Base-by-base conservation (phyloP, 2,797 vertebrate species). In the Mustela erminea region DNA sequence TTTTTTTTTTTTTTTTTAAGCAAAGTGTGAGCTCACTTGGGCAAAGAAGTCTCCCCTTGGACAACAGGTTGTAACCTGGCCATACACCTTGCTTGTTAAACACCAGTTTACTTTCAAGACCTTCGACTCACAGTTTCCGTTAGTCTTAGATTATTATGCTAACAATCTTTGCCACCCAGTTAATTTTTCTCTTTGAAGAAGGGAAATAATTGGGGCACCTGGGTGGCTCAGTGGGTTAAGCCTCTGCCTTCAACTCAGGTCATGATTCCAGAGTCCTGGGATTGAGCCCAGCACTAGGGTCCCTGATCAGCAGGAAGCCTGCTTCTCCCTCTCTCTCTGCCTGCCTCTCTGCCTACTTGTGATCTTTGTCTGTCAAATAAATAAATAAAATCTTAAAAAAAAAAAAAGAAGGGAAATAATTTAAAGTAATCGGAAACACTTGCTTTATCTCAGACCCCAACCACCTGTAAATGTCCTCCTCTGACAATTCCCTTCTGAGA, bases 91-190 rank as follows among this genome's bases (percentile, higher is more conserved):
- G 4, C 4, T 68, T 92, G n/a, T 88, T 88, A 46, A 87, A 89
- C 9, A 87, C 46, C 8, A 72, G 1, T 77, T 64, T 77, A 41
- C n/a, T 70, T 58, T n/a, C 41, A 62, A 92, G 25, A 27, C 3
- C 0, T 21, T 62, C 21, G 49, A 58, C 5, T 93, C 35, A 58
- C 14, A 38, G 2, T 72, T 12, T 43, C 58, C 43, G 35, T 60
- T 62, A 32, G 25, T 84, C 58, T 85, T 94, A 96, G 84, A 35
- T 86, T 86, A 85, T 25, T 84, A 27, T 52, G 23, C 85, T 25
- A 83, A 83, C 0, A 25, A 5, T 82, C 2, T 82, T 85, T 93
- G 25, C 10, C 43, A 90, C 5, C 4, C 21, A 87, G 23, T 60
- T 88, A 43, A 20, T 38, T 38, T 85, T 3, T 3, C 4, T 91